Evolutionary conservation across 2,888 invertebrate species (phyloP).

Genomic region (Trileptium ribeirensis): DNA sequence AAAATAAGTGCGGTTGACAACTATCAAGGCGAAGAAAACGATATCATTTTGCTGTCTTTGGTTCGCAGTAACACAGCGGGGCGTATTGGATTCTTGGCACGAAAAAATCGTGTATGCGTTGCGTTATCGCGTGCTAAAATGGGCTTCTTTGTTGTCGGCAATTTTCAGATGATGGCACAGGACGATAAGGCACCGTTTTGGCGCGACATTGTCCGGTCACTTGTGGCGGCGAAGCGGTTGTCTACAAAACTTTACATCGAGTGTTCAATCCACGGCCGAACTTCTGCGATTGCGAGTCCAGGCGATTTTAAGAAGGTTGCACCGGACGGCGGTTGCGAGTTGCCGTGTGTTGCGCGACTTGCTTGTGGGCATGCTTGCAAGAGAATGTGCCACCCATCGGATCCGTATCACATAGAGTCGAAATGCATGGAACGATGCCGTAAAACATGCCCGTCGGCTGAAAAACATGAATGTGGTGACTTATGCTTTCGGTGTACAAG

Average conservation of each 20-base stretch:
- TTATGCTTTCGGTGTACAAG: conserved; percentile 55
- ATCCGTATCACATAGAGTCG: conserved; percentile 59
- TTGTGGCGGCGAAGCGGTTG: too few species aligned
- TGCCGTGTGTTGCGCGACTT: conserved; percentile 57
- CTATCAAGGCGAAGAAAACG: conserved; percentile 46
- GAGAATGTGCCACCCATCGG: conserved; percentile 60
- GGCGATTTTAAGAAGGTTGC: neutral
- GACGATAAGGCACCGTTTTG: too few species aligned
- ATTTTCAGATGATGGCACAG: too few species aligned
- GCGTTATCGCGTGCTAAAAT: conserved; percentile 40
- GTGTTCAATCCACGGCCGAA: conserved; percentile 10
- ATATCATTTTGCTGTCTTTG: conserved; percentile 43
- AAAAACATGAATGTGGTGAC: conserved; percentile 57
- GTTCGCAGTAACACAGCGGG: conserved; percentile 42
- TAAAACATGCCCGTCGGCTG: conserved; percentile 55
- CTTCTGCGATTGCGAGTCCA: neutral
- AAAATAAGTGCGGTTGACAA: conserved; percentile 40
- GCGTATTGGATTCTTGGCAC: conserved; percentile 48
- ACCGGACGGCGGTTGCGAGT: conserved; percentile 59
- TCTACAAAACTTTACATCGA: too few species aligned
- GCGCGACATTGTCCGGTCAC: too few species aligned
- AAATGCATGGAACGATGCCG: conserved; percentile 51
- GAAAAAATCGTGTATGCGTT: conserved; percentile 48
- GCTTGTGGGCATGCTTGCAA: conserved; percentile 63
- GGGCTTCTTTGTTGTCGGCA: conserved; percentile 24